A percentile compares a stretch with the other conserved stretches of the same genome.
Conservation (phyloP, 2,888 invertebrate species). For the Taenaris catops region DNA sequence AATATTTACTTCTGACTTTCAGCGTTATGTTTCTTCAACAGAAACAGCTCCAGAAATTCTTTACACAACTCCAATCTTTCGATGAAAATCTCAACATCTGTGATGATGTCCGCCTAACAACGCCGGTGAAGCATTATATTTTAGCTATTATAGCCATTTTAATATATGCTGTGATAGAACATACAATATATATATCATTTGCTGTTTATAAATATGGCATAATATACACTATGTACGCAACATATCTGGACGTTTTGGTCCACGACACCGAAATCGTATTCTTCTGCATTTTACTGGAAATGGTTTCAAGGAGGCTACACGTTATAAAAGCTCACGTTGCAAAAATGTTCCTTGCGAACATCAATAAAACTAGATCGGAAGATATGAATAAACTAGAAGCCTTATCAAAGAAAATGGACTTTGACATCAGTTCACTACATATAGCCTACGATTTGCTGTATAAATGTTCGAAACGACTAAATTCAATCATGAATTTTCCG, state of each 20-base stretch:
- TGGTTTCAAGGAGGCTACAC: constrained; percentile 16
- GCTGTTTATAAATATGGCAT: neutral
- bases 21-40: constrained; percentile 10
- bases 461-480: constrained; percentile 47
- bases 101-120: constrained; percentile 1
- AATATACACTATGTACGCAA: constrained; percentile 4
- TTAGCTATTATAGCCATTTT: constrained; percentile 6
- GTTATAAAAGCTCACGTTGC: constrained; percentile 16
- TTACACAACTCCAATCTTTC: constrained; percentile 9
- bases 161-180: constrained; percentile 8
- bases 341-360: constrained; percentile 15
- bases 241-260: constrained; percentile 13
- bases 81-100: constrained; percentile 13
- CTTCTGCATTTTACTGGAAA: constrained; percentile 15
- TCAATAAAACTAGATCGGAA: constrained; percentile 3
- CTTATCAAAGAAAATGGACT: constrained; percentile 37
- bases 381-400: constrained; percentile 32
- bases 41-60: constrained; percentile 9
- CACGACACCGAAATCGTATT: constrained; percentile 22
- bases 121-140: constrained; percentile 1
- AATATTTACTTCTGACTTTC: constrained; percentile 12
- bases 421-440: constrained; percentile 46
- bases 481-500: constrained; percentile 50
- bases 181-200: neutral
- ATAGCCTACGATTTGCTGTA: constrained; percentile 50